Conservation (phyloP, 2,113 vertebrate species). For the Myotis lucifugus region DNA sequence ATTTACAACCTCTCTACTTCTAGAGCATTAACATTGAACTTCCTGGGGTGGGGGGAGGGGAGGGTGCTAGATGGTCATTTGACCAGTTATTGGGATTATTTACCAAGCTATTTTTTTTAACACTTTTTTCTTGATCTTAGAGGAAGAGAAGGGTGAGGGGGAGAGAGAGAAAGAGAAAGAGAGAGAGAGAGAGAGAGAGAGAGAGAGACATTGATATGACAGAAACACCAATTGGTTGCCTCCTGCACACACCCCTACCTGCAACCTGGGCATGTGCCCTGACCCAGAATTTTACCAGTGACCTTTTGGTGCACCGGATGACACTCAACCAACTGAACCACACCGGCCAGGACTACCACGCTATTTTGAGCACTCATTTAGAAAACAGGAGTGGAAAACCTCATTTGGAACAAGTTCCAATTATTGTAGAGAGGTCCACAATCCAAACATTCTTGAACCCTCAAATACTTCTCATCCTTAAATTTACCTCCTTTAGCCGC, state of each 20-base stretch:
- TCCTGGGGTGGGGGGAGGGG: not conserved
- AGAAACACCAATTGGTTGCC: too few species aligned
- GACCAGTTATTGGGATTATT: not conserved
- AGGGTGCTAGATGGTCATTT: not conserved
- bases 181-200: too few species aligned
- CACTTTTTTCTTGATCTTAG: too few species aligned
- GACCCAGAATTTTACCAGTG: too few species aligned
- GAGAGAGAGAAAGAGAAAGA: too few species aligned
- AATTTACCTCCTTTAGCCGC: constrained; percentile 53
- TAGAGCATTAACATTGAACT: not conserved
- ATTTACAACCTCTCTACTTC: not conserved
- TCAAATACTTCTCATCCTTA: constrained; percentile 55
- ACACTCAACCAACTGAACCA: too few species aligned
- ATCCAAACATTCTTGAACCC: constrained; percentile 34
- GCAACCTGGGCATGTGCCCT: too few species aligned
- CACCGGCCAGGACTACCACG: too few species aligned
- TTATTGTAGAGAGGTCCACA: not conserved
- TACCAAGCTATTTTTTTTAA: not conserved
- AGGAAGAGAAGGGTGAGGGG: too few species aligned
- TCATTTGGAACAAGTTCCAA: constrained; percentile 50
- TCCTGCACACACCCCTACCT: too few species aligned
- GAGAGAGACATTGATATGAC: too few species aligned
- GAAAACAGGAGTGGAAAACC: constrained; percentile 7
- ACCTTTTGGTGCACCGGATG: too few species aligned
- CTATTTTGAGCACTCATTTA: not conserved